These are phyloP conservation scores for Mesoligia furuncula DNA, from an alignment of 2,888 invertebrate species.

Conservation along the genomic window DNA sequence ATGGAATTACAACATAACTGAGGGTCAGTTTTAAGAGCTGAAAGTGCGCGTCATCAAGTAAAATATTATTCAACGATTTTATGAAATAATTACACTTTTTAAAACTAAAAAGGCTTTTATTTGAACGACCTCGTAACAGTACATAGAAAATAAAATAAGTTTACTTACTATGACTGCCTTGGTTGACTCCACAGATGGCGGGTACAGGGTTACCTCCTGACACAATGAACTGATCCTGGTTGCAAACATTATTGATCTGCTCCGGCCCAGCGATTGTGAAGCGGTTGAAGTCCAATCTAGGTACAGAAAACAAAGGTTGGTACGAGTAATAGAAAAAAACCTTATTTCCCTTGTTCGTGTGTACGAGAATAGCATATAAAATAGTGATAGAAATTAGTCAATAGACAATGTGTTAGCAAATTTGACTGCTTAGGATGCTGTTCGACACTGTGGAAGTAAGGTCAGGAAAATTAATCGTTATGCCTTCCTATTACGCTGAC, in stretches of 20 bases:
- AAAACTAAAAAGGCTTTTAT: not conserved
- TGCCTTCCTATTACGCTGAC: not conserved
- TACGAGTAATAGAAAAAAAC: too few relatives aligned
- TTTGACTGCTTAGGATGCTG: not conserved
- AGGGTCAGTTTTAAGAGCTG: not conserved
- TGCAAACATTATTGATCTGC: constrained; percentile 94
- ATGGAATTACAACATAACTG: not conserved
- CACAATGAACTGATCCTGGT: constrained; percentile 96
- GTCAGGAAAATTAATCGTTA: not conserved
- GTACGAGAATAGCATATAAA: not conserved
- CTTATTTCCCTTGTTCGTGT: not conserved
- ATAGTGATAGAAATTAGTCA: not conserved
- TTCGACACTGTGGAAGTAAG: not conserved
- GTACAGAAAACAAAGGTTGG: not conserved
- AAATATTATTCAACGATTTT: not conserved
- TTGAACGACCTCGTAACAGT: not conserved
- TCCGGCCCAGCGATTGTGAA: constrained; percentile 95
- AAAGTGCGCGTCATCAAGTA: not conserved
- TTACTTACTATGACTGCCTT: constrained; percentile 94
- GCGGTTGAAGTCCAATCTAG: constrained; percentile 94
- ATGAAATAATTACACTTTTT: not conserved
- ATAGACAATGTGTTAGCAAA: not conserved
- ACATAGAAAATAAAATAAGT: not conserved
- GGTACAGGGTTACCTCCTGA: constrained; percentile 95
- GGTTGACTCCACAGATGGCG: constrained; percentile 95